Conservation (phyloP, 2,888 invertebrate species). For the Apeira syringaria region DNA sequence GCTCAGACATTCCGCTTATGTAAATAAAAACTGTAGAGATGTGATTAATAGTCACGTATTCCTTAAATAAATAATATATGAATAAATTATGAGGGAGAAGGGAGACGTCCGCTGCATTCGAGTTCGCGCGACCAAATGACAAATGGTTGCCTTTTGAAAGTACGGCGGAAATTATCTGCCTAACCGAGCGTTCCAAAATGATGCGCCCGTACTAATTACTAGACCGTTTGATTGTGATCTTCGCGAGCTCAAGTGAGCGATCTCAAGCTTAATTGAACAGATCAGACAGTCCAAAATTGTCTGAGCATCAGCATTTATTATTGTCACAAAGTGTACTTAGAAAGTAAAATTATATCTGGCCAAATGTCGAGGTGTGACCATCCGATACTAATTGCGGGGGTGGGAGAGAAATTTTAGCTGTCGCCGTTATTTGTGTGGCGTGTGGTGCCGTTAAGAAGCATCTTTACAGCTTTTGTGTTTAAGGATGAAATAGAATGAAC, state of each 20-base stretch:
- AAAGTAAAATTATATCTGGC: constrained; percentile 78
- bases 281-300: constrained; percentile 46
- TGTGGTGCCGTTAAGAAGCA: constrained; percentile 63
- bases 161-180: constrained; percentile 81
- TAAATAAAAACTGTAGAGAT: constrained; percentile 80
- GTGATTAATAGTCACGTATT: constrained; percentile 81
- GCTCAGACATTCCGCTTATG: constrained; percentile 60
- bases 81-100: constrained; percentile 77
- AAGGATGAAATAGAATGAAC: constrained; percentile 49
- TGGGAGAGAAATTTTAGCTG: constrained; percentile 54
- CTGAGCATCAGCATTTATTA: constrained; percentile 50
- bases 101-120: constrained; percentile 70
- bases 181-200: constrained; percentile 76
- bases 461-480: constrained; percentile 60
- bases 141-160: constrained; percentile 81
- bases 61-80: constrained; percentile 83
- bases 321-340: constrained; percentile 78
- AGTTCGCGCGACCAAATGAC: constrained; percentile 78
- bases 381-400: constrained; percentile 80
- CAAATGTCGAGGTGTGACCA: constrained; percentile 80
- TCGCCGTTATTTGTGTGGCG: constrained; percentile 67
- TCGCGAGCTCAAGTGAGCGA: constrained; percentile 38
- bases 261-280: constrained; percentile 41
- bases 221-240: constrained; percentile 79
- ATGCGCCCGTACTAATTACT: constrained; percentile 78